Evolutionary conservation across 2,888 invertebrate species (phyloP), one percentile per base, ranked within the genome.

Genomic region (Torymus texanus): DNA sequence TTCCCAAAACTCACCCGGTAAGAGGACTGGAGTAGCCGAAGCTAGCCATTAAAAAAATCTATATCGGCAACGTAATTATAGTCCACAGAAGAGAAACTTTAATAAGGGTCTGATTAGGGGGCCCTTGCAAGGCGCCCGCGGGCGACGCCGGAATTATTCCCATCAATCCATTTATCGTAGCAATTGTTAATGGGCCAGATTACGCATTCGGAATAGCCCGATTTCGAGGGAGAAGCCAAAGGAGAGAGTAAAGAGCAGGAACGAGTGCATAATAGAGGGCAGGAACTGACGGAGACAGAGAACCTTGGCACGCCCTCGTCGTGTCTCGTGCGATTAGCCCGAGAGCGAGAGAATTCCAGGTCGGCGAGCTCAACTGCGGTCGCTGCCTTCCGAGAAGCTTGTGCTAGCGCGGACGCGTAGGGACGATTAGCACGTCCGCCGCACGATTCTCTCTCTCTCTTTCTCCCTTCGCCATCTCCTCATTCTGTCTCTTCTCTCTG

Each of bases 221-320:
- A 41, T 41, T 41, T 41, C 41, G 41, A 41, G 41, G 21, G 21
- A 53, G 16, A 50, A 62, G 50, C 11, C n/a, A n/a, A 50, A 14
- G 10, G 24, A 11, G 29, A 2, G 21, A 63, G 11, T 10, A 29
- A 50, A 76, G 62, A 76, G 53, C 63, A 18, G 55, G 50, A 29
- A 72, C 2, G 2, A 14, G 41, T 41, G 41, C 41, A 41, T 41
- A 41, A 41, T 41, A 41, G 41, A 41, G 41, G 41, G 41, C 41
- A 41, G 41, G 41, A 41, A 41, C 41, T 8, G 41, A 8, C 41
- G 41, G 41, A 61, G n/a, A 10, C 8, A 18, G 12, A 68, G 56
- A 41, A 24, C 4, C 12, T 55, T 2, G 82, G 65, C 82, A 84
- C 86, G 85, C 85, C 85, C 80, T 82, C 82, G 74, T 80, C 84